phyloP scores from a whole-genome alignment of 2,113 vertebrate species.

The Spea bombifrons region DNA sequence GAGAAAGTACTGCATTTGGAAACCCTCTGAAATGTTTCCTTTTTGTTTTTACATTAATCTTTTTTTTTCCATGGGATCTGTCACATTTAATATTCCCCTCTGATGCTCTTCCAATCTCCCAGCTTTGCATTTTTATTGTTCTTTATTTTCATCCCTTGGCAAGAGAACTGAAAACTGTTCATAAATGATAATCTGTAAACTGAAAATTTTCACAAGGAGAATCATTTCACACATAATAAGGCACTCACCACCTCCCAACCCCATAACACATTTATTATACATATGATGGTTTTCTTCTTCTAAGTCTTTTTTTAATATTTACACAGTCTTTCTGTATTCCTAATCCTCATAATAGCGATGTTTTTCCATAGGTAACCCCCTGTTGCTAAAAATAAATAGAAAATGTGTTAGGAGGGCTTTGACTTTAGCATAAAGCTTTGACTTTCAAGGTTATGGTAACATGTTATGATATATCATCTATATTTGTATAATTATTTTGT shows the following conservation, averaged over 20 bases:
- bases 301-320: slow-evolving; percentile 21
- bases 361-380: slow-evolving; percentile 4
- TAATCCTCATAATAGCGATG: too few species aligned
- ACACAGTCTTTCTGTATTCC: background rate
- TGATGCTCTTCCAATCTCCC: slow-evolving; percentile 22
- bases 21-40: background rate
- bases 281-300: background rate
- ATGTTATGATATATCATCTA: too few species aligned
- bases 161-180: slow-evolving; percentile 23
- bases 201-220: slow-evolving; percentile 18
- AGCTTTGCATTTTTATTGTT: slow-evolving; percentile 46
- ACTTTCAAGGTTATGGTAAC: too few species aligned
- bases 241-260: background rate
- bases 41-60: slow-evolving; percentile 37
- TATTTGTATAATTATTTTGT: too few species aligned
- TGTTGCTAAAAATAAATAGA: background rate
- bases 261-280: slow-evolving; percentile 6
- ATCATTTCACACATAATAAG: slow-evolving; percentile 31
- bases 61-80: slow-evolving; percentile 13
- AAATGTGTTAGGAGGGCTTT: background rate
- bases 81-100: slow-evolving; percentile 32
- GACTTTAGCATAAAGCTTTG: too few species aligned
- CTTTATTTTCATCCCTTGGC: slow-evolving; percentile 37
- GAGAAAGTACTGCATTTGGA: background rate
- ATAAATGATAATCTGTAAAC: slow-evolving; percentile 25